Percentiles rank a stretch among this genome's conserved stretches.
phyloP scores from a whole-genome alignment of 2,113 vertebrate species.

The Riparia riparia region DNA sequence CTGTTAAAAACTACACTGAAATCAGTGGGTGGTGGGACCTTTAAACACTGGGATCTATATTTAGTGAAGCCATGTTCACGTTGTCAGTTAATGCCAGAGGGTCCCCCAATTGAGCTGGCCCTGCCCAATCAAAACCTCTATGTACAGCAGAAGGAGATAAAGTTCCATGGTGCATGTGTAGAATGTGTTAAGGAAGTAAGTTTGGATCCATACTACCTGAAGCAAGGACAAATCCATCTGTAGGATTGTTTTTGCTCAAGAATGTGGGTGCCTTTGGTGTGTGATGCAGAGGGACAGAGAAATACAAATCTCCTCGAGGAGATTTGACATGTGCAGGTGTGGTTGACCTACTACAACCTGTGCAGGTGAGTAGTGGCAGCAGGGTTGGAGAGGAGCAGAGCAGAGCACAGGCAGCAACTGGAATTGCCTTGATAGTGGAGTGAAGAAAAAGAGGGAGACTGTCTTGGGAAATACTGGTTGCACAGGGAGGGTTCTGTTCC shows the following conservation, averaged over 20 bases:
- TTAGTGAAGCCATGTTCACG: background rate
- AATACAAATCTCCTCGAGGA: background rate
- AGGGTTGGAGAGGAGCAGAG: background rate
- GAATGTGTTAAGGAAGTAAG: background rate
- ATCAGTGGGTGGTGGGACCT: background rate
- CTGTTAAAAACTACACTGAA: background rate
- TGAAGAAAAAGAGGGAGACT: background rate
- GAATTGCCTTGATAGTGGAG: background rate
- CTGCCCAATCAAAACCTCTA: background rate
- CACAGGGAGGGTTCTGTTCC: background rate
- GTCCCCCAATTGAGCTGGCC: background rate
- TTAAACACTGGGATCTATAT: background rate
- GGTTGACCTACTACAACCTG: background rate
- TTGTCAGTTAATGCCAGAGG: background rate
- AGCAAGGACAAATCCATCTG: background rate
- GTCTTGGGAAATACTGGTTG: background rate
- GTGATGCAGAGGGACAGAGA: background rate
- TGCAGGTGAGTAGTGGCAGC: background rate
- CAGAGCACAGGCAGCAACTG: background rate
- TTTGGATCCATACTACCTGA: background rate
- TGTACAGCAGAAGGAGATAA: background rate
- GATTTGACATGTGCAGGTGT: background rate
- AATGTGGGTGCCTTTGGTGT: background rate
- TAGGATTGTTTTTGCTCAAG: background rate
- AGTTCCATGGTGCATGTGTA: background rate